These are phyloP conservation scores for Pygmarrhopalites habei DNA, from an alignment of 1,140 invertebrate species.

Conservation along the genomic window DNA sequence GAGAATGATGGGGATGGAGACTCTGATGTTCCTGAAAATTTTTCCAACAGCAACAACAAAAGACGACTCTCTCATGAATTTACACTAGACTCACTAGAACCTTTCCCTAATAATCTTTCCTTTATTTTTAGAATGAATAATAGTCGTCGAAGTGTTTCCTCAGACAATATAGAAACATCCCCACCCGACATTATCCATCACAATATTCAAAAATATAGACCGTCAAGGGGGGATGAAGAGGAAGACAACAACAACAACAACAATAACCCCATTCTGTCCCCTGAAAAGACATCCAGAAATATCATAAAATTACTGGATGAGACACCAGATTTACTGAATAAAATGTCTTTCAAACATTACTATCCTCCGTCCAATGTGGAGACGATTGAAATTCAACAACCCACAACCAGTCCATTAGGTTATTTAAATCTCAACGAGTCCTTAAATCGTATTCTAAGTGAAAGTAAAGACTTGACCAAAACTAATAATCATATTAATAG, in stretches of 20 bases:
- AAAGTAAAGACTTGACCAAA: neutral
- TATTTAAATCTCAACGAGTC: neutral
- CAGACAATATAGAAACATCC: neutral
- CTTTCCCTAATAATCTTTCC: no score
- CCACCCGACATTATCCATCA: constrained; percentile 18
- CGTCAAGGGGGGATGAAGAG: no score
- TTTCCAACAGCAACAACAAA: neutral
- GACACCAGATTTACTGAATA: constrained; percentile 30
- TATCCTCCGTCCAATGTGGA: neutral
- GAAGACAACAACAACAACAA: no score
- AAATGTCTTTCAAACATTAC: constrained; percentile 33
- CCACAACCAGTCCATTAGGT: no score
- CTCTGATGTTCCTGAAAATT: neutral
- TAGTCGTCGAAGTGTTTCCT: no score
- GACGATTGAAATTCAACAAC: neutral
- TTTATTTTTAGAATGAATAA: no score
- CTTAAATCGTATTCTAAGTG: neutral
- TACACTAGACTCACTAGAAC: neutral
- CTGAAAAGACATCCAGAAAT: constrained; percentile 16
- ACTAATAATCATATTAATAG: neutral
- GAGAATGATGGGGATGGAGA: constrained; percentile 1
- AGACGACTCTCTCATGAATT: neutral
- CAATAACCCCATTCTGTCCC: neutral
- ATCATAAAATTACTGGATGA: constrained; percentile 25
- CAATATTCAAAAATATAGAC: neutral